Base-by-base conservation (phyloP, 1,140 invertebrate genomes). In the Lordiphosa collinella region DNA sequence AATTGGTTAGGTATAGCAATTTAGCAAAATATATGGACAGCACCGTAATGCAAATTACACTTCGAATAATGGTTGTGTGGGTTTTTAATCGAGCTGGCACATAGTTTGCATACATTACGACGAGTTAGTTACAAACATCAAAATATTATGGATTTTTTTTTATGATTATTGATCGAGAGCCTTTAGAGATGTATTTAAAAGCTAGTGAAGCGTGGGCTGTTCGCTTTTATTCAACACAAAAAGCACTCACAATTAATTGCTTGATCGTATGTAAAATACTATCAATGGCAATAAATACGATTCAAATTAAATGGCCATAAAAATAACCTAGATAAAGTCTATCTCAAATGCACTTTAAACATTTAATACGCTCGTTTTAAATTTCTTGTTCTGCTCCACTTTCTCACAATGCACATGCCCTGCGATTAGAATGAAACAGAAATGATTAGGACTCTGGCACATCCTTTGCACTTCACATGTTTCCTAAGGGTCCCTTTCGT, bases 51-150 rank as follows among this genome's bases (percentile, higher is more conserved):
- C 52, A 61, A 80, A 80, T 80, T 61, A 55, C 29, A 43, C 37
- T 25, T 55, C 34, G 62, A 70, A 14, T n/a, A 6, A 62, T 38
- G 53, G 38, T 52, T 59, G 61, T 71, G 75, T 80, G 76, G 76
- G 75, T 59, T 59, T 70, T 57, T 67, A 82, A 80, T 70, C 34
- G 75, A n/a, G 53, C 67, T 80, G 49, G 47, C 56, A 75, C 71
- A 59, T 56, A 49, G 60, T 79, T 75, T 70, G 44, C 75, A 80
- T 74, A 55, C 37, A 76, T 76, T 76, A 55, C 41, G 3, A n/a
- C n/a, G n/a, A n/a, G n/a, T n/a, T n/a, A n/a, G n/a, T n/a, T n/a
- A n/a, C n/a, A n/a, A n/a, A n/a, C n/a, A 62, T 34, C 49, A 67
- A 71, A 65, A 43, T 49, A 41, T 36, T 67, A 65, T 78, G 55